phyloP scores from a whole-genome alignment of 2,888 invertebrate species.

The Ganaspis brasiliensis region DNA sequence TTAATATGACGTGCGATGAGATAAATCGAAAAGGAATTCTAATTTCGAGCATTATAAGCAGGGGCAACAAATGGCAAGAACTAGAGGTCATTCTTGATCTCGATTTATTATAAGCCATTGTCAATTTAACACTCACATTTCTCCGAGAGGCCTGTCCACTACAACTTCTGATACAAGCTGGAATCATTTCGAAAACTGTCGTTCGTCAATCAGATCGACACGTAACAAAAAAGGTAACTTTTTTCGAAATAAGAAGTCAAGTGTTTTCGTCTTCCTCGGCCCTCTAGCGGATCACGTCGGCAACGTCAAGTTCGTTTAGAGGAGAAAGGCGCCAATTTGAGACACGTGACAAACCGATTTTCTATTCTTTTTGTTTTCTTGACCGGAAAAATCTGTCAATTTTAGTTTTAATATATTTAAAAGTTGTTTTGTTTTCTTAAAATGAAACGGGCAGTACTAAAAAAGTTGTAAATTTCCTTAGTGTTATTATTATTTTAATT shows the following conservation, averaged over 20 bases:
- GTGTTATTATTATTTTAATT: not conserved
- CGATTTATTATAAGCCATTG: constrained; percentile 45
- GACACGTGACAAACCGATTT: constrained; percentile 14
- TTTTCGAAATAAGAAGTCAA: not conserved
- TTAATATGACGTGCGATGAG: constrained; percentile 45
- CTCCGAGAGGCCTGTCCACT: constrained; percentile 78
- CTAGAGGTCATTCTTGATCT: constrained; percentile 73
- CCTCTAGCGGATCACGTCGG: constrained; percentile 12
- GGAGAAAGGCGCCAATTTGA: constrained; percentile 19
- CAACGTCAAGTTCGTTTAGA: not conserved
- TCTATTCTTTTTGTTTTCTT: not conserved
- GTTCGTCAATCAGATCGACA: not conserved
- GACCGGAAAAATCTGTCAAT: not conserved
- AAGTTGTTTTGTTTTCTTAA: not conserved
- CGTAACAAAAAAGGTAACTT: not conserved
- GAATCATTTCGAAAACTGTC: constrained; percentile 77
- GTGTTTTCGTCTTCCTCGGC: not conserved
- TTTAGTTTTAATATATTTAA: not conserved
- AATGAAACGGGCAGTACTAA: not conserved
- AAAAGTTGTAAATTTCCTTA: not conserved
- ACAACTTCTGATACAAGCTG: constrained; percentile 78
- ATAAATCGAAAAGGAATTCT: constrained; percentile 49
- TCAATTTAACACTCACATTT: constrained; percentile 81
- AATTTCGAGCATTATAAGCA: constrained; percentile 56
- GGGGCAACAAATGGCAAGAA: constrained; percentile 53